phyloP scores from a whole-genome alignment of 2,113 vertebrate species.

The Plecotus auritus region DNA sequence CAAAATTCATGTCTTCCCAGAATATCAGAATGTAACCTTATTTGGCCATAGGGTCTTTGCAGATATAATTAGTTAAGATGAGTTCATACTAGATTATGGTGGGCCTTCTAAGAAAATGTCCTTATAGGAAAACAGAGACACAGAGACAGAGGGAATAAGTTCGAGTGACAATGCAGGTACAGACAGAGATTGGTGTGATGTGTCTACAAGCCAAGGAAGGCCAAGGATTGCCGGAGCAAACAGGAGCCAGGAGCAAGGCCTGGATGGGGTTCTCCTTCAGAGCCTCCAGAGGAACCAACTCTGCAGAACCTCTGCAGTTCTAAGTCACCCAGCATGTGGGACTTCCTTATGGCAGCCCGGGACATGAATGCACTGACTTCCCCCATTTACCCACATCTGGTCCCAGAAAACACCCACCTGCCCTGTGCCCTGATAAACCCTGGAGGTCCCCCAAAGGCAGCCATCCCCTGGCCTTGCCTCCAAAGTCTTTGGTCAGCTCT shows the following conservation, averaged over 20 bases:
- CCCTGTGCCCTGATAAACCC: not conserved
- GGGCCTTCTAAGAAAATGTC: not conserved
- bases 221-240: accelerated
- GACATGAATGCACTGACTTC: not conserved
- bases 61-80: not conserved
- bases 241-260: accelerated
- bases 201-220: accelerated
- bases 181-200: accelerated
- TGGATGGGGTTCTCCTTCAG: not conserved
- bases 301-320: no score
- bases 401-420: not conserved
- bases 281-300: not conserved
- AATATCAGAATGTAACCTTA: not conserved
- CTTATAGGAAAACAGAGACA: not conserved
- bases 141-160: not conserved
- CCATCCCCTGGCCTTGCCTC: not conserved
- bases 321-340: accelerated
- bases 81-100: not conserved
- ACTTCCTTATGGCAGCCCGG: accelerated
- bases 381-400: no score
- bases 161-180: accelerated
- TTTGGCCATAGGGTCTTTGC: not conserved
- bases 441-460: not conserved
- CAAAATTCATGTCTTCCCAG: not conserved
- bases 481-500: not conserved